Conservation (phyloP, 30 jellyfish, hydroid and myxozoan genomes). For the Mastigias papua region DNA sequence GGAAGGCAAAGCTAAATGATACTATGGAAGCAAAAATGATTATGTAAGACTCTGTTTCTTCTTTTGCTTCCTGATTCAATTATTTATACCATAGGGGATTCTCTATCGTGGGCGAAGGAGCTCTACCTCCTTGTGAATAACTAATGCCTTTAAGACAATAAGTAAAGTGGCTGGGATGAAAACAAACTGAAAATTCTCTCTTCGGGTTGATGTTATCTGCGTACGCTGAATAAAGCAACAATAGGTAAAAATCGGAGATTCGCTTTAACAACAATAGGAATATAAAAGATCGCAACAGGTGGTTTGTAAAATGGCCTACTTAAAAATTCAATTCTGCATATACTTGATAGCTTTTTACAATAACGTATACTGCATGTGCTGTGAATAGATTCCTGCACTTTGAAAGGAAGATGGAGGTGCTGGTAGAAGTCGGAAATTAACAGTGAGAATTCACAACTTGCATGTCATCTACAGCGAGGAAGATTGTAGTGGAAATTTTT, state of each 20-base stretch:
- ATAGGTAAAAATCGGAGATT: background rate
- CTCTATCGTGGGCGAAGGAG: background rate
- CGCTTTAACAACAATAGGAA: background rate
- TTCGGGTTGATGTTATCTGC: background rate
- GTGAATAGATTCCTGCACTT: background rate
- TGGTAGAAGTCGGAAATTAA: no score
- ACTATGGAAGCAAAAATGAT: no score
- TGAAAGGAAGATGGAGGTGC: background rate
- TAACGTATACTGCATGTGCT: background rate
- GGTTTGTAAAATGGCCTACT: conserved; percentile 1
- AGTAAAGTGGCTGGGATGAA: background rate
- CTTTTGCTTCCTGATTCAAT: no score
- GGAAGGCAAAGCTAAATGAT: no score
- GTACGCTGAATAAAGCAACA: background rate
- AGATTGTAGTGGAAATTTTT: no score
- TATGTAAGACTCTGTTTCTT: no score
- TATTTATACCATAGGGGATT: background rate
- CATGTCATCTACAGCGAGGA: no score
- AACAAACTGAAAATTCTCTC: background rate
- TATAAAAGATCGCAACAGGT: conserved; percentile 8
- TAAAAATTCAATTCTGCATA: background rate
- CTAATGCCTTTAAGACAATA: background rate
- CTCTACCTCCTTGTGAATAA: background rate
- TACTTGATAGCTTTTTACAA: background rate
- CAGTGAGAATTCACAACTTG: no score